Evolutionary conservation across 2,888 invertebrate genomes (phyloP).

Genomic region (Platypus cylindrus): DNA sequence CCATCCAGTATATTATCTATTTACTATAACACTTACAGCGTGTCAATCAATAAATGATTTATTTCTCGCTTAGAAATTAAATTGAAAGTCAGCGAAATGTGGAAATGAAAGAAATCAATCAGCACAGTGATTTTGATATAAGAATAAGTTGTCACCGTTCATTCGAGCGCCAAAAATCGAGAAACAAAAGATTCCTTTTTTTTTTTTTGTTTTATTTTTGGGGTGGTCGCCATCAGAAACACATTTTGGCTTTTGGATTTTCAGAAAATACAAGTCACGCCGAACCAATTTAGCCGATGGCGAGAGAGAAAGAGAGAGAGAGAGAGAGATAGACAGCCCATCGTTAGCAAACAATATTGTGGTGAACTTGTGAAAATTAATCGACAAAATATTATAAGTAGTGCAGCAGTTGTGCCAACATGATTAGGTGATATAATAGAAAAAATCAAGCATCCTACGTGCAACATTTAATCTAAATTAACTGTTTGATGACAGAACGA

Average conservation of each 20-base stretch:
- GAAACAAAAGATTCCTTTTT: slow-evolving; percentile 33
- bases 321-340: too few relatives aligned
- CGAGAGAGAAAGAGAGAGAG: too few relatives aligned
- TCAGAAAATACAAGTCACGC: slow-evolving; percentile 35
- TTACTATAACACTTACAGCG: too few relatives aligned
- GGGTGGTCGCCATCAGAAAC: slow-evolving; percentile 38
- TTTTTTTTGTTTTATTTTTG: too few relatives aligned
- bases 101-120: slow-evolving; percentile 22
- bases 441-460: too few relatives aligned
- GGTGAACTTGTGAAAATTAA: slow-evolving; percentile 36
- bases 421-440: slow-evolving; percentile 5
- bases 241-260: slow-evolving; percentile 30
- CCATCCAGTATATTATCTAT: too few relatives aligned
- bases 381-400: slow-evolving; percentile 38
- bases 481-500: too few relatives aligned
- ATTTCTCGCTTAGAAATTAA: slow-evolving; percentile 1
- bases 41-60: too few relatives aligned
- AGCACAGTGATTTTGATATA: slow-evolving; percentile 18
- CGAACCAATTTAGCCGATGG: slow-evolving; percentile 35
- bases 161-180: slow-evolving; percentile 18
- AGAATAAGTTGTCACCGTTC: slow-evolving; percentile 23
- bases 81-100: slow-evolving; percentile 11
- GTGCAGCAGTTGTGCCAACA: slow-evolving; percentile 28
- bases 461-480: too few relatives aligned
- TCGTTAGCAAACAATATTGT: slow-evolving; percentile 36